These are phyloP conservation scores for Vultur gryphus DNA, from an alignment of 2,797 vertebrate species.

Conservation along the genomic window DNA sequence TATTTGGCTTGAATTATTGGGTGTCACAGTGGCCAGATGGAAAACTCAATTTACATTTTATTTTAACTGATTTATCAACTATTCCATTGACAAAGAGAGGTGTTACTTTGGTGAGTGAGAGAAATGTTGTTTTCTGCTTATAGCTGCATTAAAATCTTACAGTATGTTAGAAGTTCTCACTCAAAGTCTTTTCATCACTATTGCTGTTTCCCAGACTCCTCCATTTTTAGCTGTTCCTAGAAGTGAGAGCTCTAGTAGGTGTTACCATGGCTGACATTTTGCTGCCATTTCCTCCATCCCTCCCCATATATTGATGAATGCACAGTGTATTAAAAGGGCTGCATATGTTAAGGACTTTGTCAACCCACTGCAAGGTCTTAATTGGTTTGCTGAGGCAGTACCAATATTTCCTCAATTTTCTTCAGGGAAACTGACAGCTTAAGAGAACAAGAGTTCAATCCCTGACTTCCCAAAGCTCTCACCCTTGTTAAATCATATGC, in stretches of 20 bases:
- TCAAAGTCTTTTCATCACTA: conserved; percentile 57
- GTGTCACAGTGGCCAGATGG: conserved; percentile 65
- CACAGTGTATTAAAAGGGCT: not conserved
- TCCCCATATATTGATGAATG: not conserved
- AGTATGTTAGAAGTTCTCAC: conserved; percentile 55
- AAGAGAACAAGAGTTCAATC: not conserved
- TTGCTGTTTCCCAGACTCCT: conserved; percentile 14
- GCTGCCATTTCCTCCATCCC: not conserved
- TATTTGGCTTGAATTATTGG: conserved; percentile 63
- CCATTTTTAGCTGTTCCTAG: conserved; percentile 40
- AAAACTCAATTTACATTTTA: conserved; percentile 70
- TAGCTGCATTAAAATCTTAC: conserved; percentile 51
- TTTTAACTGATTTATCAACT: conserved; percentile 70
- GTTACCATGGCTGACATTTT: conserved; percentile 42
- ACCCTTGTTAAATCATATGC: not conserved
- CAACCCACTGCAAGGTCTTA: not conserved
- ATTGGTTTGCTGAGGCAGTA: not conserved
- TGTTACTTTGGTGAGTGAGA: conserved; percentile 69
- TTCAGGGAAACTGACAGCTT: not conserved
- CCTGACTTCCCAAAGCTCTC: not conserved
- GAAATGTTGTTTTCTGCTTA: conserved; percentile 71
- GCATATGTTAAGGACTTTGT: not conserved
- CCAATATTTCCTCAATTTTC: not conserved
- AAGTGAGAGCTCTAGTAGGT: conserved; percentile 43
- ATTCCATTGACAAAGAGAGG: conserved; percentile 69